Evolutionary conservation across 2,888 invertebrate genomes (phyloP), one percentile per base, ranked within the genome.

Genomic region (Drosophila prolongata): DNA sequence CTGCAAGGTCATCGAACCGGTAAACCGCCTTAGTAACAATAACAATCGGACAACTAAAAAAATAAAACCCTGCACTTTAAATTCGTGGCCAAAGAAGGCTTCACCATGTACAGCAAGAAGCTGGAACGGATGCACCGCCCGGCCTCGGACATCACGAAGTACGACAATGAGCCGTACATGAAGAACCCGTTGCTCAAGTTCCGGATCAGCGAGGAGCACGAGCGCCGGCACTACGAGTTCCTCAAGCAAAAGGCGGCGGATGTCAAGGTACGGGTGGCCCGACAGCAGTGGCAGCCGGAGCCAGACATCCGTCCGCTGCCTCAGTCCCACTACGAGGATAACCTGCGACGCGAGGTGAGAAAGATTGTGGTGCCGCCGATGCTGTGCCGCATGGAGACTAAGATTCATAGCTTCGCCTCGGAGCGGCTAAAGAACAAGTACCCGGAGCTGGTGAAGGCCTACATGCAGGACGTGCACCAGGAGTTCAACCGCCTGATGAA

Each of bases 401-500:
- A 93, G 83, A 95, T 96, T 62, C 92, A 93, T 52, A 93, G 92
- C 56, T 93, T 94, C 53, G 93, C 95, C 0, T 94, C 94, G 0
- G 89, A 91, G 0, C 93, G 93, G 53, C 90, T 95, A n/a, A 94
- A 94, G 66, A 91, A 91, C 34, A 93, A 93, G 46, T 95, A 94
- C 89, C 94, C 94, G 0, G 90, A 92, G 30, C 85, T 95, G 10
- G 92, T 94, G 0, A 89, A 92, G 3, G 83, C 78, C 0, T 93
- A 94, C 52, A 93, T 95, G 91, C 78, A 80, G 1, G 94, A 94
- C 50, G 91, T 92, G 3, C 92, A 94, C 78, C 86, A 86, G 0
- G 94, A 95, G 77, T 95, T 94, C 93, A 93, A 94, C 77, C 91
- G 92, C 19, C 93, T 95, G 53, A 94, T 95, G 60, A 95, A 95